Conservation (phyloP, 2,113 vertebrate genomes). For the Lipotes vexillifer region DNA sequence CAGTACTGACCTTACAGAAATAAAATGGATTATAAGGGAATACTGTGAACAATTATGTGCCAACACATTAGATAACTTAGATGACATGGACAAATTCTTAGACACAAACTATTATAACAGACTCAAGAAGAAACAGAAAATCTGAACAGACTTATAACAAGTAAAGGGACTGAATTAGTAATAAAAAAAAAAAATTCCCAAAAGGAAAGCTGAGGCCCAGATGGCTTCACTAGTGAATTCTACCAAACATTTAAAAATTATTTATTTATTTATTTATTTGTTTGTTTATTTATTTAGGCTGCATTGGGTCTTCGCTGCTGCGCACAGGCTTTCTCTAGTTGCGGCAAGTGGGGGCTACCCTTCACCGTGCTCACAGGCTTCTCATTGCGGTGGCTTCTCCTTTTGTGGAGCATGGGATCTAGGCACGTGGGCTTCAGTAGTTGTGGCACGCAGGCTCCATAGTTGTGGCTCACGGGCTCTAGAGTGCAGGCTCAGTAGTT, state of each 20-base stretch:
- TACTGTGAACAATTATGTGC: not conserved
- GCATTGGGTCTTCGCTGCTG: too few relatives aligned
- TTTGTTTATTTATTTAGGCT: too few relatives aligned
- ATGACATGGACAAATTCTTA: not conserved
- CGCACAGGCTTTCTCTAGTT: too few relatives aligned
- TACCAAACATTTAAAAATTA: not conserved
- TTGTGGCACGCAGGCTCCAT: too few relatives aligned
- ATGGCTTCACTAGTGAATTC: not conserved
- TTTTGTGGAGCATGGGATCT: too few relatives aligned
- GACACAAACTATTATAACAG: not conserved
- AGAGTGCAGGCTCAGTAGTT: too few relatives aligned
- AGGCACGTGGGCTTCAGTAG: too few relatives aligned
- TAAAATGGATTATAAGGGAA: not conserved
- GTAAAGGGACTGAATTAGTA: not conserved
- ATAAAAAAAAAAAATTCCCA: not conserved
- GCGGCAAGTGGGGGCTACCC: too few relatives aligned
- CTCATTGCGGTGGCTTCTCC: too few relatives aligned
- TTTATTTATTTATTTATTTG: too few relatives aligned
- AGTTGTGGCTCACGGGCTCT: too few relatives aligned
- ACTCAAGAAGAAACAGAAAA: not conserved
- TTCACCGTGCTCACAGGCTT: too few relatives aligned
- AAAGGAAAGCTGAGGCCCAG: not conserved
- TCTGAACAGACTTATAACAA: not conserved
- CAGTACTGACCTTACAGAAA: not conserved
- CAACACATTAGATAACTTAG: not conserved